Base-by-base conservation (phyloP, 2,113 vertebrate genomes). In the Oceanites oceanicus region DNA sequence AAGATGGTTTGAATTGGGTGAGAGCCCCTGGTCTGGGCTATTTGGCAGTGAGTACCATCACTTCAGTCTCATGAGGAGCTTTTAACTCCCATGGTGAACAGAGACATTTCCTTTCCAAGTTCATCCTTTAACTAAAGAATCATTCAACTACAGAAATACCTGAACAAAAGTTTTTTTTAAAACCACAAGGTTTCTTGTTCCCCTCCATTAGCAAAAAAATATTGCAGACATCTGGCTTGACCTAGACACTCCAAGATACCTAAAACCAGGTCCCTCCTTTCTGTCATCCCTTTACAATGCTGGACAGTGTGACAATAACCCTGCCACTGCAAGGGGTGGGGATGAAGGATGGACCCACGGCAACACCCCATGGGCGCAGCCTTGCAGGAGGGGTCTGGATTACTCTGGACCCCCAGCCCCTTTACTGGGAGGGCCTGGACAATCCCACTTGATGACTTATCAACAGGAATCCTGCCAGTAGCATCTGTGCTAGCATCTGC, bases 401-500 rank as follows among this genome's bases (percentile, higher is more conserved):
- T 45, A 10, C 38, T 47, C 17, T 1, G 5, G 68, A 75, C 32
- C 72, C 49, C 44, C 30, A 67, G 10, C 2, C 32, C 27, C n/a
- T 15, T 68, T 38, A 22, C 71, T 82, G 59, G 83, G 50, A 94
- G 76, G 53, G 65, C 34, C 42, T 61, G 74, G 86, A 55, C 61
- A 52, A 59, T 44, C 77, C 75, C 52, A 42, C 29, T 40, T 8
- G 2, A 34, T 53, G 83, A 71, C 20, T 59, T 44, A 59, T 71
- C 72, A 59, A 25, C 0, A 5, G 85, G 72, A 94, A 74, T 30
- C 67, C 55, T 44, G 86, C 88, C 96, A 95, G 66, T 49, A 73
- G 93, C 86, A 77, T 81, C 93, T 96, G 93, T 68, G 55, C 1
- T 5, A 86, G 91, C 88, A 92, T 80, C 91, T 95, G 95, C 90